Percentiles rank a stretch among this genome's conserved stretches.
Conservation (phyloP, 2,113 vertebrate species). For the Thermophis baileyi region DNA sequence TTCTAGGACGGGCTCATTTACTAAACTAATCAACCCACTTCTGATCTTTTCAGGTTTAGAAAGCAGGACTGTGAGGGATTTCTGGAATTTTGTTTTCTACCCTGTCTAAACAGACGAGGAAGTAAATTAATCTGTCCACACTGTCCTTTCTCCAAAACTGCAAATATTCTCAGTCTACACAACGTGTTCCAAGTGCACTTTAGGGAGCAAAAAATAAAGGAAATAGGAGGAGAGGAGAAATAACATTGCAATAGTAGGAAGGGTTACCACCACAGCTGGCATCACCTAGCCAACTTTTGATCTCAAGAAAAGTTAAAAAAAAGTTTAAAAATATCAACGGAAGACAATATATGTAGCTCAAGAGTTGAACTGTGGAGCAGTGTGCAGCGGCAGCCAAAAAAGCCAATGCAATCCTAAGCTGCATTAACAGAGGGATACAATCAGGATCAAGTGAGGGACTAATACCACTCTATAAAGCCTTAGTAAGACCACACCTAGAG, state of each 20-base stretch:
- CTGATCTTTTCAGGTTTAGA: constrained; percentile 36
- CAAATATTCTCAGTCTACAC: background rate
- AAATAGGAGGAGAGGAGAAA: background rate
- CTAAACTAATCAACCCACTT: constrained; percentile 46
- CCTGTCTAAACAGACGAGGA: background rate
- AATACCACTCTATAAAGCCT: no score
- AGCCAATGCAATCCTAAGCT: no score
- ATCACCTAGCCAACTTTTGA: background rate
- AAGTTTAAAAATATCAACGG: background rate
- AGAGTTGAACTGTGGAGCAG: background rate
- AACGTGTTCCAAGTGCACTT: background rate
- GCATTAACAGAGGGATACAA: no score
- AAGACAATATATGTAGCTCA: background rate
- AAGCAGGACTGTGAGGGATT: constrained; percentile 2
- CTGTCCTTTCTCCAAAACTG: background rate
- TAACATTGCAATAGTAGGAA: no score
- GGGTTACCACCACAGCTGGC: background rate
- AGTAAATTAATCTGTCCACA: background rate
- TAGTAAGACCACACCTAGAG: no score
- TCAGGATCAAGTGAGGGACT: no score
- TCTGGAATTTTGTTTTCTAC: background rate
- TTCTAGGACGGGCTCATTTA: constrained; percentile 59
- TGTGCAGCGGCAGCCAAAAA: no score
- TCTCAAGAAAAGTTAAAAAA: background rate
- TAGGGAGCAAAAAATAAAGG: background rate